Evolutionary conservation across 2,888 invertebrate species (phyloP), one percentile per base, ranked within the genome.

Genomic region (Spicauda simplicius): DNA sequence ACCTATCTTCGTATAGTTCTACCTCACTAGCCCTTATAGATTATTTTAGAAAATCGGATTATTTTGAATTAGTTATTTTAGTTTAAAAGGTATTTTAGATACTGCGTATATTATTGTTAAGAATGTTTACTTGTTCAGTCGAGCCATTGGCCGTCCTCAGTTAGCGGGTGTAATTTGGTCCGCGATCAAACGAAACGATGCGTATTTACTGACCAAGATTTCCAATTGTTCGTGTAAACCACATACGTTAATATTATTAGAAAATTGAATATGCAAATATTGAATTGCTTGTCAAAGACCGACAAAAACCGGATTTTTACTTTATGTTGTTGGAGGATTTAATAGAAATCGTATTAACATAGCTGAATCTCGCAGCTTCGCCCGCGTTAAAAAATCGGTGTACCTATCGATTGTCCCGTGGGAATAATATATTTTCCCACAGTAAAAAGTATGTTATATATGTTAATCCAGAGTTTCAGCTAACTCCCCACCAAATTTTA

Each of bases 181-280:
- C 41, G n/a, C 45, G 57, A 52, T 64, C 33, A 37, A 57, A 57
- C 14, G 25, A 57, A 7, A 53, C 52, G 61, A 73, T 68, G 69
- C 81, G 80, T 25, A 25, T 83, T 84, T 83, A 74, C 76, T 73
- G 64, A 82, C 74, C 72, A 72, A 73, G 67, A 79, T 77, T 74
- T 76, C 75, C 74, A 75, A 82, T 81, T 80, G 76, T 77, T 76
- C 76, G 74, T 72, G 75, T 74, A 79, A 80, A 81, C 76, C 7
- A 64, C n/a, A n/a, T 64, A 48, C 4, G n/a, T 19, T 16, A 62
- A 54, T 41, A 62, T 53, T 19, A 37, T 53, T 61, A 61, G 4
- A n/a, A 30, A 16, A 20, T 33, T 33, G 18, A 33, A 41, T 50
- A 12, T 37, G 30, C 12, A 56, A 63, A 63, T 55, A 63, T 63